Conservation (phyloP, 2,113 vertebrate species). For the Phyllostomus hastatus region DNA sequence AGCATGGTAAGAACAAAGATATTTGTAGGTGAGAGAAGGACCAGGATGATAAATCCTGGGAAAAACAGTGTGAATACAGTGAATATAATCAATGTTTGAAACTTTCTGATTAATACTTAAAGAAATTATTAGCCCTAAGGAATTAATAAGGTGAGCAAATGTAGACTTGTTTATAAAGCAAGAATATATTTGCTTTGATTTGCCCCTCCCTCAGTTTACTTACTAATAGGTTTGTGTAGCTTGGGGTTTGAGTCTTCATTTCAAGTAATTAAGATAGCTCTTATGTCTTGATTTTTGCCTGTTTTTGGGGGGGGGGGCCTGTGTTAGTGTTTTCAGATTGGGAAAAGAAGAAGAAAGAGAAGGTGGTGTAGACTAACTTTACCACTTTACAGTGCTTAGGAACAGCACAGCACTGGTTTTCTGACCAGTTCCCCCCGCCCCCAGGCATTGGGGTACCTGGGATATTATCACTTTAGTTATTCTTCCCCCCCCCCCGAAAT, state of each 20-base stretch:
- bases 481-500: background rate
- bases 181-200: background rate
- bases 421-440: background rate
- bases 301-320: background rate
- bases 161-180: background rate
- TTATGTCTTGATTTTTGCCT: background rate
- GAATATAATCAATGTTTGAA: background rate
- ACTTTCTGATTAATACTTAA: background rate
- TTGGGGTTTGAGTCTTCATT: background rate
- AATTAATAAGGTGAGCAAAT: background rate
- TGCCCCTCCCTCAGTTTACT: background rate
- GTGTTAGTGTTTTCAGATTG: background rate
- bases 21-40: background rate
- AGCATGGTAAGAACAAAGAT: background rate
- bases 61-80: background rate
- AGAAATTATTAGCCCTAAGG: background rate
- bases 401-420: background rate
- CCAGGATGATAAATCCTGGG: background rate
- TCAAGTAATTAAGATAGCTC: background rate
- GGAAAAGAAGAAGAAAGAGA: background rate
- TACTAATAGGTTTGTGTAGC: background rate
- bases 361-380: background rate
- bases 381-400: background rate
- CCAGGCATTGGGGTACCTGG: background rate
- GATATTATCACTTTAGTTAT: background rate